Base-by-base conservation (phyloP, 1,140 invertebrate genomes). In the Trachymyrmex septentrionalis region DNA sequence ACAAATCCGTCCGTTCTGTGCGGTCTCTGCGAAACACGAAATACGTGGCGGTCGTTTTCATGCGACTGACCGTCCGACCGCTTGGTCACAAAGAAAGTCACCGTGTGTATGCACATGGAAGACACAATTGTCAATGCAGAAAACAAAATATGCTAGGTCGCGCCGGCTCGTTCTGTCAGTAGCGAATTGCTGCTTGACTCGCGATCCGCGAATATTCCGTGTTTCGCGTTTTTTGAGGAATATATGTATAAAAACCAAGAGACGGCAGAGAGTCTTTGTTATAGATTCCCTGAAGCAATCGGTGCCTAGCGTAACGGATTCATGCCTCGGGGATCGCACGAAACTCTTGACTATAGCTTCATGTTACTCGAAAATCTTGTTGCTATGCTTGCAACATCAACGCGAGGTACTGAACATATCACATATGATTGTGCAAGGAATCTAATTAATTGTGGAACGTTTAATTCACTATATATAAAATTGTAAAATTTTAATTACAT, bases 41-140 rank as follows among this genome's bases (percentile, higher is more conserved):
- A 88, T 89, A 69, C 73, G 50, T 53, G 75, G 53, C 44, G 24
- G 64, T 76, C 72, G 44, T 50, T 87, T 85, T 57, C 63, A 59
- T 59, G 16, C 27, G 38, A 30, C 7, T 12, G 12, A 34, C 44
- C 30, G 27, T 27, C 34, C 27, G 53, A 10, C 14, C 19, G 27
- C 19, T 61, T 24, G 53, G 10, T 27, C 48, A 85, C 75, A 85
- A 67, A 85, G 73, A 78, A 85, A 85, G n/a, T 21, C 12, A 14
- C 19, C 16, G 59, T n/a, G 24, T 48, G 19, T 48, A n/a, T 34
- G 30, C 21, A 34, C 30, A 44, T n/a, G 73, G 61, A 14, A 67
- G 48, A 69, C 38, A 38, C 64, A 34, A 21, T 24, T 73, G 69
- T 75, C 57, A 59, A 72, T 72, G 67, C 55, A 69, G 24, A 44